These are phyloP conservation scores for Andrena hattorfiana DNA, from an alignment of 2,888 invertebrate genomes.

Conservation along the genomic window DNA sequence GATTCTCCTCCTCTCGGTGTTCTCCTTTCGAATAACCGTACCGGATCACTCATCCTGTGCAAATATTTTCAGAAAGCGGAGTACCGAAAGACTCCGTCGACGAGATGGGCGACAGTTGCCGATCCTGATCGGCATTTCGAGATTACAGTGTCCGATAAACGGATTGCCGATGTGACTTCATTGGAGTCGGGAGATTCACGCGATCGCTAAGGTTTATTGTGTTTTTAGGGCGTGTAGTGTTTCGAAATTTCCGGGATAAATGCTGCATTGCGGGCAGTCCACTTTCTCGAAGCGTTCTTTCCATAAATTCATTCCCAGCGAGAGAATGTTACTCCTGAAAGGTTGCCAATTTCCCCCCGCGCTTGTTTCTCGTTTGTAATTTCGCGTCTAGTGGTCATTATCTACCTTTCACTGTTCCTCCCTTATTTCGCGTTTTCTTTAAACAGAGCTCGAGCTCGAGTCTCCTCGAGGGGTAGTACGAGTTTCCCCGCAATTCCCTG, in stretches of 20 bases:
- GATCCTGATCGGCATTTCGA: too few relatives aligned
- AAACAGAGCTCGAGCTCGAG: conserved; percentile 15
- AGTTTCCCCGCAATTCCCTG: background rate
- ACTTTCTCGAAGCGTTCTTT: conserved; percentile 28
- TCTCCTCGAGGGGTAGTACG: background rate
- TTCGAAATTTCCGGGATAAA: conserved; percentile 13
- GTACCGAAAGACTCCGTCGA: too few relatives aligned
- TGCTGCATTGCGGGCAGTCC: conserved; percentile 33
- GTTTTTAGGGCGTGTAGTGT: background rate
- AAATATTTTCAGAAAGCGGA: too few relatives aligned
- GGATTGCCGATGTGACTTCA: too few relatives aligned
- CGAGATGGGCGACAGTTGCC: too few relatives aligned
- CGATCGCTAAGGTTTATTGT: background rate
- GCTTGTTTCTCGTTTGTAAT: conserved; percentile 37
- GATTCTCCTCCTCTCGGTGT: background rate
- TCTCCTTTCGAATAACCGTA: background rate
- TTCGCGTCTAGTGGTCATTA: conserved; percentile 22
- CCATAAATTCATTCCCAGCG: conserved; percentile 33
- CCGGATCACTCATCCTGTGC: background rate
- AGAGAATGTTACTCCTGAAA: conserved; percentile 33
- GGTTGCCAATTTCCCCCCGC: conserved; percentile 35
- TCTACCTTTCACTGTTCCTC: background rate
- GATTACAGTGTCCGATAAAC: too few relatives aligned
- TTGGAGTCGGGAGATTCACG: too few relatives aligned
- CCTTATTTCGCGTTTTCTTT: background rate